Conservation (phyloP, 2,888 invertebrate species). For the Habroteleia sp. region DNA sequence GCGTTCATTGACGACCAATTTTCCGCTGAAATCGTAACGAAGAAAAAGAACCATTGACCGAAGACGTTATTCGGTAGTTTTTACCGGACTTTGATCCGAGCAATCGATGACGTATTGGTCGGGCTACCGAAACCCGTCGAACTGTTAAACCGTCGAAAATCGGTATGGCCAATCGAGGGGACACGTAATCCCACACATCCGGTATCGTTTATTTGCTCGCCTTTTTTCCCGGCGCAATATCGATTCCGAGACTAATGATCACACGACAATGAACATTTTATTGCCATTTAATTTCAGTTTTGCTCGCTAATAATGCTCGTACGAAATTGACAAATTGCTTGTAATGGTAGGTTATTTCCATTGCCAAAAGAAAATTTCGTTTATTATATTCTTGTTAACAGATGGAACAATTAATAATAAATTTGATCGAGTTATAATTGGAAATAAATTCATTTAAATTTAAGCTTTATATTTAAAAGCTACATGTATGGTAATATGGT, state of each 20-base stretch:
- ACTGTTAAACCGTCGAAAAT: slow-evolving; percentile 70
- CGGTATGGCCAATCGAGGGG: slow-evolving; percentile 69
- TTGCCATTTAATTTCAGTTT: slow-evolving; percentile 48
- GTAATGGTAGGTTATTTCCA: slow-evolving; percentile 4
- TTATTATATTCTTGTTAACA: too few species aligned
- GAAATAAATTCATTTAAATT: too few species aligned
- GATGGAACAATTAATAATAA: too few species aligned
- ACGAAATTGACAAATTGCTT: slow-evolving; percentile 23
- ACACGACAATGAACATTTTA: slow-evolving; percentile 38
- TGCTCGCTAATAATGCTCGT: slow-evolving; percentile 10
- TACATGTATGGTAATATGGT: too few species aligned
- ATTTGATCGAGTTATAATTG: too few species aligned
- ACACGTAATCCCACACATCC: slow-evolving; percentile 73
- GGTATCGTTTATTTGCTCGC: slow-evolving; percentile 71
- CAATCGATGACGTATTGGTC: slow-evolving; percentile 14
- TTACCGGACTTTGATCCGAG: slow-evolving; percentile 18
- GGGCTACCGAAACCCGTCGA: slow-evolving; percentile 51
- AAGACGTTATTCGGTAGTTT: too few species aligned
- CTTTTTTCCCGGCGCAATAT: slow-evolving; percentile 39
- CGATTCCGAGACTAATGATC: slow-evolving; percentile 43
- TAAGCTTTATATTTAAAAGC: too few species aligned
- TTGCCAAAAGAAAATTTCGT: too few species aligned
- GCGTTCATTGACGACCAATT: slow-evolving; percentile 68
- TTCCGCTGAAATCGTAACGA: slow-evolving; percentile 60
- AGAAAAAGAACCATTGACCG: slow-evolving; percentile 51